Conservation (phyloP, 1,140 invertebrate genomes). For the Hirudo medicinalis region DNA sequence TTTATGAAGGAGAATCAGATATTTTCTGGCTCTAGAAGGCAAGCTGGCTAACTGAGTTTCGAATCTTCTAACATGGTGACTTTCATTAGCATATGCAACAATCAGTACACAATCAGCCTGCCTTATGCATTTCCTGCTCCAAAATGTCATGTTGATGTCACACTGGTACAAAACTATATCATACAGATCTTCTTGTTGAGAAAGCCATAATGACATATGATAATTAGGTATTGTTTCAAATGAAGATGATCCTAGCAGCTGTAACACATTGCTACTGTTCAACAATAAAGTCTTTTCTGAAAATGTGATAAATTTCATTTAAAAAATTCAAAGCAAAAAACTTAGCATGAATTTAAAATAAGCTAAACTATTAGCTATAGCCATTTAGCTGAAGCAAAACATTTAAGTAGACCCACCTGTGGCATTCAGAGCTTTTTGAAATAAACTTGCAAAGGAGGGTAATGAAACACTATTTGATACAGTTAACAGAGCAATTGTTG, state of each 20-base stretch:
- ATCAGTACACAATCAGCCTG: conserved; percentile 97
- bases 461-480: conserved; percentile 89
- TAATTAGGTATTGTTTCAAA: conserved; percentile 58
- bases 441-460: conserved; percentile 82
- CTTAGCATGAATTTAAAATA: too few relatives aligned
- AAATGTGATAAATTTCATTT: neutral
- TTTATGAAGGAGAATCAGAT: conserved; percentile 79
- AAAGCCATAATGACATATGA: conserved; percentile 87
- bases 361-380: too few relatives aligned
- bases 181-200: conserved; percentile 93
- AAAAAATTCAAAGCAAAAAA: too few relatives aligned
- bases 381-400: too few relatives aligned
- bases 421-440: conserved; percentile 76
- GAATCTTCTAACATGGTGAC: conserved; percentile 5
- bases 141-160: conserved; percentile 71
- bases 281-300: conserved; percentile 55
- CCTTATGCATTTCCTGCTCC: conserved; percentile 90
- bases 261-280: conserved; percentile 74
- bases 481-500: conserved; percentile 87
- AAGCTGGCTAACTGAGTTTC: conserved; percentile 59
- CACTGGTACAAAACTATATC: conserved; percentile 87
- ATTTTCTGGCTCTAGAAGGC: conserved; percentile 88
- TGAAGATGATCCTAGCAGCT: conserved; percentile 65
- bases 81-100: conserved; percentile 59
- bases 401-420: conserved; percentile 29